Percentiles rank a stretch among this genome's conserved stretches.
These are phyloP conservation scores for Streptopelia turtur DNA, from an alignment of 2,797 vertebrate species.

Conservation along the genomic window DNA sequence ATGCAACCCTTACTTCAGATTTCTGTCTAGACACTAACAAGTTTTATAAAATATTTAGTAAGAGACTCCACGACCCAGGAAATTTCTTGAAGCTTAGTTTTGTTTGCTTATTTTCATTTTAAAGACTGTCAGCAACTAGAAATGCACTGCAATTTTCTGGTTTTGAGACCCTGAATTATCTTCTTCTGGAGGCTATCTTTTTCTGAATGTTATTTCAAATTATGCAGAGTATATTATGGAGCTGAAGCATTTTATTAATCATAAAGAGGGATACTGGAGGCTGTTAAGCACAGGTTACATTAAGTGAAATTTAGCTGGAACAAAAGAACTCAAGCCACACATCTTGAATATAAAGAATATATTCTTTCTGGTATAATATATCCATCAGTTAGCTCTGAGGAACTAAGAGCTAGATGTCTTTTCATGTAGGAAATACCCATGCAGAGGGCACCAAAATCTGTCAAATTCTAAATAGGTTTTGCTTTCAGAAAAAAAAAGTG, in stretches of 20 bases:
- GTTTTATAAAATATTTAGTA: slow-evolving; percentile 48
- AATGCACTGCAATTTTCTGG: background rate
- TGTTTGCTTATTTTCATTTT: slow-evolving; percentile 11
- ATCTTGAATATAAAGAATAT: background rate
- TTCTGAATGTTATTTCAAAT: background rate
- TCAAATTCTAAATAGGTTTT: background rate
- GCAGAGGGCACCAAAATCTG: background rate
- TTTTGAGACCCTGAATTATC: background rate
- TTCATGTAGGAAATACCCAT: background rate
- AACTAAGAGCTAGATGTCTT: background rate
- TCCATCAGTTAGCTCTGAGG: background rate
- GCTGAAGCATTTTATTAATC: background rate
- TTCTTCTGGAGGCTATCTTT: background rate
- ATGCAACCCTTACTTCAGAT: slow-evolving; percentile 14
- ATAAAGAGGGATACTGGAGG: background rate
- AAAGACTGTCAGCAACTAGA: background rate
- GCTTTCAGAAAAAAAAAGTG: background rate
- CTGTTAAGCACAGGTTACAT: background rate
- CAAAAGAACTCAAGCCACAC: background rate
- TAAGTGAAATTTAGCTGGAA: background rate
- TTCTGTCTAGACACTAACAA: slow-evolving; percentile 51
- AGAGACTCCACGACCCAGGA: background rate
- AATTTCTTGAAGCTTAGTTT: slow-evolving; percentile 18
- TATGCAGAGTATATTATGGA: background rate
- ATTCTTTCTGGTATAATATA: background rate